A percentile compares a stretch with the other conserved stretches of the same genome.
phyloP scores from a whole-genome alignment of 2,888 invertebrate species.

The Atrina japonica region DNA sequence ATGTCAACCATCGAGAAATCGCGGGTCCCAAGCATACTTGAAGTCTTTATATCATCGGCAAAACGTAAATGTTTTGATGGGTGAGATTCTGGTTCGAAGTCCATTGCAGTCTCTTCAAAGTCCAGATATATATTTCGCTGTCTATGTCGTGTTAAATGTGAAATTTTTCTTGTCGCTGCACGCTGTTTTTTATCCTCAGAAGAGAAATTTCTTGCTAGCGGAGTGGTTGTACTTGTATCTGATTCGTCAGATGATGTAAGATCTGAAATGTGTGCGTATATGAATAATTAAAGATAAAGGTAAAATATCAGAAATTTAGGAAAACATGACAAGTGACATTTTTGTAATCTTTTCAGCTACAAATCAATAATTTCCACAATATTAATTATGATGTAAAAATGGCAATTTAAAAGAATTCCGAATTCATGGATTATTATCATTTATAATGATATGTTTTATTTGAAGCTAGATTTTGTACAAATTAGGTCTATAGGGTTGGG shows the following conservation, averaged over 20 bases:
- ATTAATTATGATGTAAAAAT: no score
- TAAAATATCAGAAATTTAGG: no score
- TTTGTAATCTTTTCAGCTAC: no score
- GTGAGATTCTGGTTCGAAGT: slow-evolving; percentile 49
- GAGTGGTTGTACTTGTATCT: slow-evolving; percentile 32
- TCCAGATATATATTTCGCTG: slow-evolving; percentile 38
- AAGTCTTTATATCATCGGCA: slow-evolving; percentile 57
- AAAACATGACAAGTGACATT: no score
- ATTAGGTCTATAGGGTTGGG: no score
- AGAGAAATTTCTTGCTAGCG: slow-evolving; percentile 23
- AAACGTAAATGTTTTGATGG: slow-evolving; percentile 41
- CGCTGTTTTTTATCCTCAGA: slow-evolving; percentile 15
- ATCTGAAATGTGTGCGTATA: no score
- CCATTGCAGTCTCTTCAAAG: slow-evolving; percentile 56
- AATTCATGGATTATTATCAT: no score
- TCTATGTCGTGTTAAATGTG: slow-evolving; percentile 33
- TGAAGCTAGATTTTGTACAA: no score
- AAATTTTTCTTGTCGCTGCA: slow-evolving; percentile 37
- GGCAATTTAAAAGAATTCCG: no score
- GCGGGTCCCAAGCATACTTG: slow-evolving; percentile 52
- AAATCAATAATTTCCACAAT: no score
- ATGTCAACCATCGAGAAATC: slow-evolving; percentile 58
- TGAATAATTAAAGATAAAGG: no score
- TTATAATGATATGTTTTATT: no score
- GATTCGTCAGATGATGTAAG: slow-evolving; percentile 15